These are phyloP conservation scores for Tragelaphus imberbis DNA, from an alignment of 2,113 vertebrate species.

Conservation along the genomic window DNA sequence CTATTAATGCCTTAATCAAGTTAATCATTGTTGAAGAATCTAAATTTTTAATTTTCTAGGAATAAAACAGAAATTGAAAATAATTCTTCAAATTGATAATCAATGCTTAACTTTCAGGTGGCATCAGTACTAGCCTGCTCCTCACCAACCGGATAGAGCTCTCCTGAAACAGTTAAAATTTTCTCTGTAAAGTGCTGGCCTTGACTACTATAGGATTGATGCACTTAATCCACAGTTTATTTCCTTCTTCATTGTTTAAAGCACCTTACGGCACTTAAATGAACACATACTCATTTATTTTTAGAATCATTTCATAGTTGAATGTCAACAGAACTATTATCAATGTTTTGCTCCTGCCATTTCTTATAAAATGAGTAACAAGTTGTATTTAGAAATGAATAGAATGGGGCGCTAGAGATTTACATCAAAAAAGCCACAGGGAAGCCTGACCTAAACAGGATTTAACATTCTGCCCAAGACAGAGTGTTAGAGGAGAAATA, in stretches of 20 bases:
- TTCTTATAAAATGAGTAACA: background rate
- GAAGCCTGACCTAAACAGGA: background rate
- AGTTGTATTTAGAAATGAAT: background rate
- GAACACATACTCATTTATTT: background rate
- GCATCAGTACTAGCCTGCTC: background rate
- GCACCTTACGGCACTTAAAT: background rate
- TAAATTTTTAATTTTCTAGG: background rate
- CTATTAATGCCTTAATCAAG: background rate
- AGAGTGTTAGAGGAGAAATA: background rate
- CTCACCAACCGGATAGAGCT: background rate
- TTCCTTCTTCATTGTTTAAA: background rate
- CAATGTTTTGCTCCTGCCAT: background rate
- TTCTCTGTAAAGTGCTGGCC: background rate
- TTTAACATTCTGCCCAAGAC: background rate
- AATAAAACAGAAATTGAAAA: constrained; percentile 29
- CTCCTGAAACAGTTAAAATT: background rate
- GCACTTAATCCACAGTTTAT: background rate
- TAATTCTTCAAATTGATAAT: background rate
- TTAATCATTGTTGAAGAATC: background rate
- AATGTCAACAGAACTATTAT: background rate
- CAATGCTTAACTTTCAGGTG: background rate
- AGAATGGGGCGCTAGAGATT: background rate
- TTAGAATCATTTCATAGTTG: background rate
- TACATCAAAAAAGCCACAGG: background rate
- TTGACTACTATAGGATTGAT: background rate